A percentile compares a stretch with the other conserved stretches of the same genome.
phyloP scores from a whole-genome alignment of 2,797 vertebrate genomes.

The Serranus cabrilla region DNA sequence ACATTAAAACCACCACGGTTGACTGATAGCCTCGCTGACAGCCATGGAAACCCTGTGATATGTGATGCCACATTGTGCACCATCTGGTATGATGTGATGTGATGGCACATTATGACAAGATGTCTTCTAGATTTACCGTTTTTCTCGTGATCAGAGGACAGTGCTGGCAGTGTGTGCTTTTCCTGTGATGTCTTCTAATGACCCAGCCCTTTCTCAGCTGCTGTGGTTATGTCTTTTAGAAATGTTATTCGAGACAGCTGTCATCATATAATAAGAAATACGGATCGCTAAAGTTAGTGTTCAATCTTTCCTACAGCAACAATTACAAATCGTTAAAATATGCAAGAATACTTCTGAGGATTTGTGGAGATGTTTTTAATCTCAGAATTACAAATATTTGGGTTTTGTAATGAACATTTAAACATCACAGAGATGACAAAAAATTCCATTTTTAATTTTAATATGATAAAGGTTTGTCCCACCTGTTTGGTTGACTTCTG shows the following conservation, averaged over 20 bases:
- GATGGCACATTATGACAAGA: constrained; percentile 57
- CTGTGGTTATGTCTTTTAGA: constrained; percentile 1
- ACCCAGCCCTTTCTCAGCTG: constrained; percentile 34
- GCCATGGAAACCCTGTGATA: constrained; percentile 50
- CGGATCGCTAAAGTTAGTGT: not conserved
- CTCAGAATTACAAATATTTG: constrained; percentile 8
- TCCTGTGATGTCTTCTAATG: constrained; percentile 42
- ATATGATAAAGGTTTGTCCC: too few species aligned
- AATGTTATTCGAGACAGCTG: constrained; percentile 22
- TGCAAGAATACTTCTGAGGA: not conserved
- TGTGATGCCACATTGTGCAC: constrained; percentile 37
- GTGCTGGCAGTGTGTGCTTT: constrained; percentile 33
- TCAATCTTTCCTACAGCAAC: not conserved
- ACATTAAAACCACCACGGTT: constrained; percentile 23
- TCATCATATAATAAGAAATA: not conserved
- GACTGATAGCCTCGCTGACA: constrained; percentile 44
- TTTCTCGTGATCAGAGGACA: constrained; percentile 36
- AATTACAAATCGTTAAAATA: not conserved
- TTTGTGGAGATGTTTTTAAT: not conserved
- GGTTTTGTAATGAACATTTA: not conserved
- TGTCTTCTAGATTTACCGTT: constrained; percentile 60
- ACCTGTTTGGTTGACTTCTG: not conserved
- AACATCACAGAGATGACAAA: not conserved
- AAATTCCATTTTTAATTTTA: too few species aligned
- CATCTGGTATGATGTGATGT: constrained; percentile 52